These are phyloP conservation scores for Phasia obesa DNA, from an alignment of 2,888 invertebrate species.

Conservation along the genomic window DNA sequence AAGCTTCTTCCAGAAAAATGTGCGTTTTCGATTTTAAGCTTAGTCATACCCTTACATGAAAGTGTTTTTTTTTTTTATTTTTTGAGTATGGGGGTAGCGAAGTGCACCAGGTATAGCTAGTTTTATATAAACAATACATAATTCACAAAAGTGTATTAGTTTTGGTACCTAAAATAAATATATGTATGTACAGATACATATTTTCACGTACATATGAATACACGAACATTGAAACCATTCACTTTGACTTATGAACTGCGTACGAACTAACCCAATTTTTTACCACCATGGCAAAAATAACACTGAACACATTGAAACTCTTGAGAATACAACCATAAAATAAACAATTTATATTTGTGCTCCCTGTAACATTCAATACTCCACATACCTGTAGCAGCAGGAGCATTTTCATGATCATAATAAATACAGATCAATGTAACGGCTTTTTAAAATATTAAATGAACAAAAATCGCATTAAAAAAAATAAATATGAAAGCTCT, in stretches of 20 bases:
- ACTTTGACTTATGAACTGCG: slow-evolving; percentile 59
- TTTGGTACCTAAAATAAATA: no score
- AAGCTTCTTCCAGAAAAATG: no score
- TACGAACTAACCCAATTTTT: slow-evolving; percentile 49
- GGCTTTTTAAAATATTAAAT: slow-evolving; percentile 41
- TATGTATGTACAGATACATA: no score
- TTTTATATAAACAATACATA: no score
- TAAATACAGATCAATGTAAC: slow-evolving; percentile 62
- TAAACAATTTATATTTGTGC: slow-evolving; percentile 21
- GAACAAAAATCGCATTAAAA: slow-evolving; percentile 12
- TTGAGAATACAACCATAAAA: slow-evolving; percentile 44
- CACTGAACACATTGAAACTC: no score
- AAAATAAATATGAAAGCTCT: slow-evolving; percentile 58
- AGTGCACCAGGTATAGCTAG: no score
- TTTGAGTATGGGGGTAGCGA: no score
- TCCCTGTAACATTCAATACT: slow-evolving; percentile 38
- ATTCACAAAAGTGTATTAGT: no score
- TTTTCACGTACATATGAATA: background rate
- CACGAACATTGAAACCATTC: slow-evolving; percentile 52
- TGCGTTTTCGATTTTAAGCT: no score
- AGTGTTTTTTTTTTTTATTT: no score
- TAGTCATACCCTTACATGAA: no score
- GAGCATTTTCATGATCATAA: slow-evolving; percentile 69
- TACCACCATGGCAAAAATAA: no score
- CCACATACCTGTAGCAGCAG: slow-evolving; percentile 65